Percentiles rank a stretch among this genome's conserved stretches.
phyloP scores from a whole-genome alignment of 2,797 vertebrate genomes.

The Telmatherina bonti region DNA sequence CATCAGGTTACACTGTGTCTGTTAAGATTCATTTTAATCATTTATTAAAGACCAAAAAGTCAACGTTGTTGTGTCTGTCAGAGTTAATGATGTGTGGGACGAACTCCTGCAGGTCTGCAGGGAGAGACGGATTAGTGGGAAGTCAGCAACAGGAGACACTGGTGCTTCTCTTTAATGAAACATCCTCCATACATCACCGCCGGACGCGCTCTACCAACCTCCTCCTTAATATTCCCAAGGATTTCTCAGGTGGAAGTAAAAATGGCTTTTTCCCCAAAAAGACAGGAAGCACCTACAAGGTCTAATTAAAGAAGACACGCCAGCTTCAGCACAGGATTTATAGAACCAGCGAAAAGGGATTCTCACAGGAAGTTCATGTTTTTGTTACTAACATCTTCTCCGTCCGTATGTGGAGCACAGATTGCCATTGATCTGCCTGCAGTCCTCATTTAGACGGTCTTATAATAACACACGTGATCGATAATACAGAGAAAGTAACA shows the following conservation, averaged over 20 bases:
- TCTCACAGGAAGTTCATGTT: constrained; percentile 22
- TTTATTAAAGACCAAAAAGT: constrained; percentile 1
- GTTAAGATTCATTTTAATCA: neutral
- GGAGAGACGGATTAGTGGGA: constrained; percentile 10
- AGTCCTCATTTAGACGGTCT: neutral
- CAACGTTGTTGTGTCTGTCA: constrained; percentile 23
- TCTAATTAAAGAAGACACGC: constrained; percentile 57
- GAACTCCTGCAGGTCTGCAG: constrained; percentile 7
- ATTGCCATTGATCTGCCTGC: constrained; percentile 12
- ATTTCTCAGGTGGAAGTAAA: constrained; percentile 49
- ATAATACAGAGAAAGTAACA: neutral
- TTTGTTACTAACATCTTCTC: constrained; percentile 4
- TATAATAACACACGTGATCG: neutral
- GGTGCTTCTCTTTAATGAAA: constrained; percentile 41
- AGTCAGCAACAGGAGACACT: constrained; percentile 28
- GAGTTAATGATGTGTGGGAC: constrained; percentile 18
- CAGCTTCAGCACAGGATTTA: constrained; percentile 24
- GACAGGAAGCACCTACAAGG: constrained; percentile 27
- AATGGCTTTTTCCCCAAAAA: constrained; percentile 35
- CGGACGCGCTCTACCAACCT: constrained; percentile 29
- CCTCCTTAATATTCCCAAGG: constrained; percentile 52
- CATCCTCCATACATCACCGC: constrained; percentile 27
- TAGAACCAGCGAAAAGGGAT: neutral
- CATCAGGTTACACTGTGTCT: neutral
- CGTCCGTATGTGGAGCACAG: constrained; percentile 3